A percentile compares a stretch with the other conserved stretches of the same genome.
phyloP scores from a whole-genome alignment of 2,888 invertebrate species.

The Caradrina clavipalpis region DNA sequence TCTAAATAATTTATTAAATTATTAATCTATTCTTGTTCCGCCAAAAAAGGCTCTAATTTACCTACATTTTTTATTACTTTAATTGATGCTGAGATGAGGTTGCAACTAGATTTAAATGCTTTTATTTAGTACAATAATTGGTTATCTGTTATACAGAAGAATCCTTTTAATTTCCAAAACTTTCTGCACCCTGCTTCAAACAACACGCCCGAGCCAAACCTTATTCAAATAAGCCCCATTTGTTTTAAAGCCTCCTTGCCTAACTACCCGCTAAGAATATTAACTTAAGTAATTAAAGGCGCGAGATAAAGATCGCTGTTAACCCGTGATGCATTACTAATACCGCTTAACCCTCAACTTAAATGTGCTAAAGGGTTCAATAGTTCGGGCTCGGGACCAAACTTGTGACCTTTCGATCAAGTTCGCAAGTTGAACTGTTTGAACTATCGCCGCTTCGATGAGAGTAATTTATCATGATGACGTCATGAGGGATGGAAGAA shows the following conservation, averaged over 20 bases:
- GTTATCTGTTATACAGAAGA: too few relatives aligned
- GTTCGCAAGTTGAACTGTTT: conserved; percentile 45
- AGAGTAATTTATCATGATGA: conserved; percentile 37
- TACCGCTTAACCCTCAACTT: conserved; percentile 36
- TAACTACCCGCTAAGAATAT: conserved; percentile 35
- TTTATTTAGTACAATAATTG: too few relatives aligned
- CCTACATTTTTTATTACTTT: too few relatives aligned
- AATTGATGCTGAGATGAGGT: too few relatives aligned
- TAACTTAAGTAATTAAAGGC: conserved; percentile 45
- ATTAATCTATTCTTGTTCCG: too few relatives aligned
- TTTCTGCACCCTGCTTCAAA: too few relatives aligned
- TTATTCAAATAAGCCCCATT: conserved; percentile 27
- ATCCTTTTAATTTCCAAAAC: too few relatives aligned
- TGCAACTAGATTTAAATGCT: too few relatives aligned
- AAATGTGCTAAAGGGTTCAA: conserved; percentile 43
- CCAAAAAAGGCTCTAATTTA: too few relatives aligned
- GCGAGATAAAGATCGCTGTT: conserved; percentile 47
- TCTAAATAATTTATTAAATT: too few relatives aligned
- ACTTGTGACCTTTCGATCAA: conserved; percentile 48
- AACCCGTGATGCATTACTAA: conserved; percentile 50
- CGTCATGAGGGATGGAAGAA: conserved; percentile 1
- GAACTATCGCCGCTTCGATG: conserved; percentile 37
- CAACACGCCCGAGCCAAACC: not conserved
- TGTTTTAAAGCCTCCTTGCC: conserved; percentile 8
- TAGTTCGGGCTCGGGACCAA: conserved; percentile 39